Conservation (phyloP, 2,113 vertebrate species). For the Zosterops japonicus region DNA sequence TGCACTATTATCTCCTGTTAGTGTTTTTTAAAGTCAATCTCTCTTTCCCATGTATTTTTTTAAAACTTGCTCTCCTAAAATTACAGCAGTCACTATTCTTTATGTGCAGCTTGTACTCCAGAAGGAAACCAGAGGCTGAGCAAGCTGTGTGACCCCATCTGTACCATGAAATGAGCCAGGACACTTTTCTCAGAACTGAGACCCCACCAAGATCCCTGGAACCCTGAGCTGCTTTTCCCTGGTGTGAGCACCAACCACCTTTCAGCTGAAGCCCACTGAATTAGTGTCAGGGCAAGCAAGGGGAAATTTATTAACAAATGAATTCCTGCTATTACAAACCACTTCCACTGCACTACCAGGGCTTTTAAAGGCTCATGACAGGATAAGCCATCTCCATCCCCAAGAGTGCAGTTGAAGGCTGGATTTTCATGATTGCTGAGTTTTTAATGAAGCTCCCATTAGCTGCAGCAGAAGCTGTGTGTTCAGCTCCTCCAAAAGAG, state of each 20-base stretch:
- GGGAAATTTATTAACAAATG: constrained; percentile 6
- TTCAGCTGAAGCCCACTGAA: neutral
- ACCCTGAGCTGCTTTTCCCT: neutral
- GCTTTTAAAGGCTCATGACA: neutral
- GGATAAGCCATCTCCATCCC: neutral
- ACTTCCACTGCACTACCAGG: neutral
- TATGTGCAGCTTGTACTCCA: neutral
- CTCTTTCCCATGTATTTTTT: neutral
- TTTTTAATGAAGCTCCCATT: neutral
- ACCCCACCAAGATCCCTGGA: neutral
- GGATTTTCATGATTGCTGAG: neutral
- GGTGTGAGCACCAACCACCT: neutral
- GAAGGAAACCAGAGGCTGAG: neutral
- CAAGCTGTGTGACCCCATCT: neutral
- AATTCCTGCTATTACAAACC: constrained; percentile 19
- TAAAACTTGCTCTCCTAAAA: neutral
- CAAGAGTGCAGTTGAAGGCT: neutral
- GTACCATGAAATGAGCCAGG: neutral
- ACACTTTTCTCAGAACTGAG: neutral
- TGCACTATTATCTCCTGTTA: neutral
- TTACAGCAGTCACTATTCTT: neutral
- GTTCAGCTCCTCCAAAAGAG: neutral
- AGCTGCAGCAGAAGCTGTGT: neutral
- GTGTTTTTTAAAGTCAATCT: neutral
- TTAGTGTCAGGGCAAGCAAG: neutral